These are phyloP conservation scores for Esox niger DNA, from an alignment of 2,113 vertebrate genomes.

Conservation along the genomic window DNA sequence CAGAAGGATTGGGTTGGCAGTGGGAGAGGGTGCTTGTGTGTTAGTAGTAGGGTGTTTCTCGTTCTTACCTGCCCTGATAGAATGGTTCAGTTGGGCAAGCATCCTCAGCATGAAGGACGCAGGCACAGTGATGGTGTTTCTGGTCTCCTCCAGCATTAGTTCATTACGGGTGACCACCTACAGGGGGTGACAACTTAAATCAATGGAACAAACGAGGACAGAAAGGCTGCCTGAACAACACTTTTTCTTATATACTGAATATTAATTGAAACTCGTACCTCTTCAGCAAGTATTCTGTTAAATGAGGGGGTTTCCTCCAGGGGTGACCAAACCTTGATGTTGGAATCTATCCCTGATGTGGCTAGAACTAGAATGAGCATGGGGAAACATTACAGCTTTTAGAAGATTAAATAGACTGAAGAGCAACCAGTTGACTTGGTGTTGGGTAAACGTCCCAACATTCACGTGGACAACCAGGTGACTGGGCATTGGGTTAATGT, in stretches of 20 bases:
- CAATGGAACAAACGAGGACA: no score
- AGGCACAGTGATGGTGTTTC: slow-evolving; percentile 85
- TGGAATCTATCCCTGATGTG: slow-evolving; percentile 86
- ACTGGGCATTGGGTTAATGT: no score
- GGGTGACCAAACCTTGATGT: slow-evolving; percentile 87
- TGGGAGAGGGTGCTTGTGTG: no score
- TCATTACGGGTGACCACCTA: slow-evolving; percentile 85
- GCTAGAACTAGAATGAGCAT: slow-evolving; percentile 77
- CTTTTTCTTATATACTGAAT: no score
- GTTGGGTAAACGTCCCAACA: no score
- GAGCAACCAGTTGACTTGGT: not conserved
- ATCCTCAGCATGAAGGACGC: slow-evolving; percentile 87
- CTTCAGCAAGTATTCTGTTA: slow-evolving; percentile 83
- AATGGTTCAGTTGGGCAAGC: slow-evolving; percentile 82
- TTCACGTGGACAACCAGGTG: no score
- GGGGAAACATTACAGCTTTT: no score
- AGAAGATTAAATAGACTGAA: no score
- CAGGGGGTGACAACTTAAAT: not conserved
- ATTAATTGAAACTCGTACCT: slow-evolving; percentile 63
- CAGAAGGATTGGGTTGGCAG: no score
- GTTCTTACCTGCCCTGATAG: slow-evolving; percentile 78
- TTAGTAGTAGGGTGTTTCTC: no score
- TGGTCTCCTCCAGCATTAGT: slow-evolving; percentile 84
- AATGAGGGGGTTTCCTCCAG: slow-evolving; percentile 80
- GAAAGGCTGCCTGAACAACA: no score